Evolutionary conservation across 2,888 invertebrate genomes (phyloP), one percentile per base, ranked within the genome.

Genomic region (Andrena minutula): DNA sequence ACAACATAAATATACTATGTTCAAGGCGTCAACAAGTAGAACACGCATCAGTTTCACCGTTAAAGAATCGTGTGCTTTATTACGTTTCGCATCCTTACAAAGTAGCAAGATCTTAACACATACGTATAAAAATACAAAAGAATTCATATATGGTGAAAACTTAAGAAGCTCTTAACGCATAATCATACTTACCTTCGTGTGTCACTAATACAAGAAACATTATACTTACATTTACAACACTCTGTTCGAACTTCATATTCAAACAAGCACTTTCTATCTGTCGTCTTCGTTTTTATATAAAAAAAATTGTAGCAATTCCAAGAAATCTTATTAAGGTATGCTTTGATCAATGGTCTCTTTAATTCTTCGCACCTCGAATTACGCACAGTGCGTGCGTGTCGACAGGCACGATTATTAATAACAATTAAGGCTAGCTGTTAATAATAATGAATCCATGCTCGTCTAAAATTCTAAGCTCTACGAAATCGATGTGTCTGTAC

Each of bases 251-350:
- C 20, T 26, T 51, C 6, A 70, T 47, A 10, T 8, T 32, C 20
- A 49, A 60, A 47, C 41, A 12, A 60, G 30, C 71, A 61, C 61
- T 71, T 71, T 0, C 56, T 49, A 10, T 61, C 16, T 61, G 41
- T 16, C 10, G 28, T 49, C 58, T 49, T 32, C 41, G 32, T 68
- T 6, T 58, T 51, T 6, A 7, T 3, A 41, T 5, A 41, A 32
- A 41, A 32, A 41, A 41, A 32, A n/a, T 10, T 16, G 8, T 61
- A 20, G 47, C n/a, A 26, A n/a, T 41, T 35, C 32, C 32, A 28
- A 69, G n/a, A 3, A 4, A 35, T 2, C 10, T 69, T 70, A 79
- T 76, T 77, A 79, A 79, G 70, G 64, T 70, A 64, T 79, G 79
- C 79, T 79, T 79, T 64, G 64, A 70, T 76, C 79, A 64, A 70